A percentile compares a stretch with the other conserved stretches of the same genome.
Conservation (phyloP, 1,140 invertebrate genomes). For the Nebria ingens region DNA sequence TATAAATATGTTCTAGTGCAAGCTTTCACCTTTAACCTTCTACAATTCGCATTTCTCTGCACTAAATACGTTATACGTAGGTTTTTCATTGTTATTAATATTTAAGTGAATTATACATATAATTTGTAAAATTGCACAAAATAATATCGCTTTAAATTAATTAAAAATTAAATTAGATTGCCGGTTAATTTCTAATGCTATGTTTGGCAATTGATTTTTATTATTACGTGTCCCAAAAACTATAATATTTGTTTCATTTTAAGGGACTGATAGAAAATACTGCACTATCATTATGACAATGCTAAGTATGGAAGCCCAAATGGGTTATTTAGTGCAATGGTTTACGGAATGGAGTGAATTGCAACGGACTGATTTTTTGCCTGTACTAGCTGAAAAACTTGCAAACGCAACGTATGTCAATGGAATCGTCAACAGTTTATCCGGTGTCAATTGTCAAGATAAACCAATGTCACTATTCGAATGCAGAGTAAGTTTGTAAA, state of each 20-base stretch:
- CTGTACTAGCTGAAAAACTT: constrained; percentile 60
- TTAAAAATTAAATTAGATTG: too few species aligned
- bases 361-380: constrained; percentile 73
- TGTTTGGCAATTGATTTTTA: too few species aligned
- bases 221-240: too few species aligned
- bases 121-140: not conserved
- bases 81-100: too few species aligned
- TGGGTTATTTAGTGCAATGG: constrained; percentile 73
- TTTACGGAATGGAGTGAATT: constrained; percentile 82
- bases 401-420: constrained; percentile 52
- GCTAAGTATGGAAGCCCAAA: constrained; percentile 49
- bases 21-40: constrained; percentile 4
- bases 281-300: constrained; percentile 24
- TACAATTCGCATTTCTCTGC: not conserved
- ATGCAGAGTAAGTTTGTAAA: constrained; percentile 59
- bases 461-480: constrained; percentile 79
- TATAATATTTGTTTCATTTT: too few species aligned
- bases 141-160: too few species aligned
- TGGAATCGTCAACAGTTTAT: constrained; percentile 59
- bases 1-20: too few species aligned
- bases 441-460: constrained; percentile 52
- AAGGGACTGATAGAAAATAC: not conserved
- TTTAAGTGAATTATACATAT: too few species aligned
- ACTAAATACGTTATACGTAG: not conserved
- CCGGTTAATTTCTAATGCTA: too few species aligned